phyloP scores from a whole-genome alignment of 2,888 invertebrate species.

The Caenorhabditis imperialis region DNA sequence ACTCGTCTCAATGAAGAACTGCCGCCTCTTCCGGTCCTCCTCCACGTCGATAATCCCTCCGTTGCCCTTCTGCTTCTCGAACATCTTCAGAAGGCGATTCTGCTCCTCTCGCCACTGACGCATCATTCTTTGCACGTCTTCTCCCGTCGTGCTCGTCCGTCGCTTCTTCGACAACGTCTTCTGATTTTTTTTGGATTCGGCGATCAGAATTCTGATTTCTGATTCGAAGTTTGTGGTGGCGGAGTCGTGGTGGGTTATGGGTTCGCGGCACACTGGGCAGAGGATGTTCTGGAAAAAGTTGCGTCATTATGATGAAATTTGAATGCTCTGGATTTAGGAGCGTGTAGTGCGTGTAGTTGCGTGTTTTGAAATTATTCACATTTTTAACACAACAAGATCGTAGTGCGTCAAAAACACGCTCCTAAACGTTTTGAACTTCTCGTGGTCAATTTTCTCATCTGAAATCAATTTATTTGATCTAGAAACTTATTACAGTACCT shows the following conservation, averaged over 20 bases:
- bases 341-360: no score
- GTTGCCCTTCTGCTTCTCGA: constrained; percentile 29
- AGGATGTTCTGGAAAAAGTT: constrained; percentile 33
- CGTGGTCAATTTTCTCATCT: no score
- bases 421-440: no score
- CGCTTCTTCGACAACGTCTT: constrained; percentile 22
- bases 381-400: no score
- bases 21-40: constrained; percentile 17
- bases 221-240: constrained; percentile 4
- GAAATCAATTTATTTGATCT: no score
- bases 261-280: constrained; percentile 38
- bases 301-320: not conserved
- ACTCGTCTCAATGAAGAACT: constrained; percentile 29
- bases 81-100: constrained; percentile 18
- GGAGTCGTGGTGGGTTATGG: constrained; percentile 5
- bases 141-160: constrained; percentile 12
- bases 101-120: constrained; percentile 40
- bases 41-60: constrained; percentile 49
- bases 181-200: constrained; percentile 11
- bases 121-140: constrained; percentile 21
- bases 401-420: no score
- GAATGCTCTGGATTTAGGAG: no score
- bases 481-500: no score
- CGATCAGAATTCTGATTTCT: constrained; percentile 12
- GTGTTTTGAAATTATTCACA: no score